Base-by-base conservation (phyloP, 1,140 invertebrate genomes). In the Glossosoma conforme region DNA sequence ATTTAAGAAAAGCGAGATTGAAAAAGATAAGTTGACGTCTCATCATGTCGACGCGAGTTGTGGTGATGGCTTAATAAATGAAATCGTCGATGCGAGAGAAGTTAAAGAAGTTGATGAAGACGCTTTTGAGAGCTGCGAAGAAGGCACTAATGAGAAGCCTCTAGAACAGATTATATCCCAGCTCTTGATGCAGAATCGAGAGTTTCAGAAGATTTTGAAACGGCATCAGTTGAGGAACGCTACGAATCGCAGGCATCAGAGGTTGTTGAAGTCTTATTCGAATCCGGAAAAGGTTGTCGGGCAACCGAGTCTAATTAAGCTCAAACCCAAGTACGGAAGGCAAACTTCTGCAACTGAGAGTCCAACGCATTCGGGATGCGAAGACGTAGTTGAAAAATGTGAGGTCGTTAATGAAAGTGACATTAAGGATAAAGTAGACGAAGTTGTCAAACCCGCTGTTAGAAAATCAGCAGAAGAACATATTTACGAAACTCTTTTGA, bases 131-230 rank as follows among this genome's bases (percentile, higher is more conserved):
- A 68, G 63, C 45, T 65, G 65, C 50, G 68, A 70, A 59, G 68
- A 70, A 44, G 48, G 28, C 8, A 46, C 45, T 9, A 60, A 48
- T 14, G 67, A 73, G 61, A 69, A 81, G 68, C 85, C 80, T 1
- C 69, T 89, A 22, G 86, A 88, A 60, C 80, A 87, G 61, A 90
- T 93, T 21, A 87, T 92, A 17, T 82, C 86, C 11, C 86, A 91
- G 63, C 74, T 92, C 14, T 70, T 92, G 1, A 85, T 89, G 79
- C 84, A 91, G 61, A 91, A 87, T 61, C 79, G 86, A 58, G 87
- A 91, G 57, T 89, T 91, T 51, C 86, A 91, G 54, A 82, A 84
- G 47, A 76, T 89, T 15, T 67, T 89, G 10, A 86, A 83, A 43
- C 84, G 82, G 61, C 72, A 75, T 58, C 85, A 83, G 62, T 69